Evolutionary conservation across 1,140 invertebrate genomes (phyloP).

Genomic region (Drosophila truncata): DNA sequence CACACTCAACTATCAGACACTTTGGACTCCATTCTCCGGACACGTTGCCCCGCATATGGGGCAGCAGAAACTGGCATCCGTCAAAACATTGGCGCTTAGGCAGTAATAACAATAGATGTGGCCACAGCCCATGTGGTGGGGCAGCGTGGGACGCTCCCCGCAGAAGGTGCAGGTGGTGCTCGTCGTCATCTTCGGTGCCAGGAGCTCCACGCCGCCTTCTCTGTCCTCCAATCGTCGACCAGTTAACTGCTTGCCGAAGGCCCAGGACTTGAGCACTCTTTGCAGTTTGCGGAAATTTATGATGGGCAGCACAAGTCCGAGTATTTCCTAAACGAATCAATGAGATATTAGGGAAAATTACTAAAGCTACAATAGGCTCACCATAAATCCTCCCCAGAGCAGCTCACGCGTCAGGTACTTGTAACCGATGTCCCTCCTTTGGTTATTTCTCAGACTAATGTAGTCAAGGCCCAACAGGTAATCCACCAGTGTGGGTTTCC

Average conservation of each 20-base stretch:
- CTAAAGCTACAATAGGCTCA: constrained; percentile 73
- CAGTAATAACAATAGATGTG: constrained; percentile 90
- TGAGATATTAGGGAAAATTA: too few relatives aligned
- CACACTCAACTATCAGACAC: constrained; percentile 38
- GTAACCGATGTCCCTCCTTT: constrained; percentile 87
- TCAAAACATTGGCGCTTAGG: constrained; percentile 84
- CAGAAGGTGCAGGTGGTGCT: constrained; percentile 87
- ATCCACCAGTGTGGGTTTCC: constrained; percentile 87
- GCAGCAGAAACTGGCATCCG: constrained; percentile 76
- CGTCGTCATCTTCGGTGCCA: constrained; percentile 56
- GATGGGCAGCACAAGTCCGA: constrained; percentile 87
- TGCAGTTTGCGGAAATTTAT: constrained; percentile 87
- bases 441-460: constrained; percentile 85
- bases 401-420: constrained; percentile 88
- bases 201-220: constrained; percentile 2
- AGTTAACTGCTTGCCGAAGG: constrained; percentile 40
- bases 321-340: constrained; percentile 86
- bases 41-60: constrained; percentile 64
- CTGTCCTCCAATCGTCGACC: constrained; percentile 28
- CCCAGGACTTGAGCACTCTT: constrained; percentile 79
- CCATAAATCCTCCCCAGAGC: constrained; percentile 89
- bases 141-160: constrained; percentile 86
- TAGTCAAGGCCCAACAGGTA: constrained; percentile 86
- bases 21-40: constrained; percentile 38
- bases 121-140: constrained; percentile 88